Evolutionary conservation across 2,113 vertebrate species (phyloP), one percentile per base, ranked within the genome.

Genomic region (Bombycilla garrulus): DNA sequence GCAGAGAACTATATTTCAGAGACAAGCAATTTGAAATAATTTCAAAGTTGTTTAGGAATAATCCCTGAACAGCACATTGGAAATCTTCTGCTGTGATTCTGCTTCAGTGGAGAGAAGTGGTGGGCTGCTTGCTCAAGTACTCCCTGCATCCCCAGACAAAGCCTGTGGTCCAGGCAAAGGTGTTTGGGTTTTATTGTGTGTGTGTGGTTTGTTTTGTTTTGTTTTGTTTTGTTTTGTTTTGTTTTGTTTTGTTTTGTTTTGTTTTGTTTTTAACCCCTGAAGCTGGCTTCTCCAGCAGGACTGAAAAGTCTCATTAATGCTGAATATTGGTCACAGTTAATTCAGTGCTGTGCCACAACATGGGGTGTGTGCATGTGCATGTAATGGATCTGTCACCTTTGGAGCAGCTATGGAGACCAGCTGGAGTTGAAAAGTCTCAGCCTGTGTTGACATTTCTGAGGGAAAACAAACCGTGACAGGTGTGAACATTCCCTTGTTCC

Each of bases 381-480:
- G 33, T 90, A 77, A 92, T 76, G 81, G 84, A 76, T 91, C 33
- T 38, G 1, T 65, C 0, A 17, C 87, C 58, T 79, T 88, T 0
- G 0, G 54, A 91, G 76, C 81, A 88, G 84, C 87, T 50, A 73
- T 33, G 24, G 62, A 77, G 31, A 93, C 87, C 95, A 93, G 94
- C 94, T 96, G 94, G 90, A 95, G 76, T 64, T 94, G 85, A 92
- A 69, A 96, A 91, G 85, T 88, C 90, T 90, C 67, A 88, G 95
- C 71, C 93, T 86, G 79, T 95, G 92, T 93, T 93, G 94, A 97
- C 86, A 88, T 93, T 93, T 91, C 71, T 77, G 93, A 91, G 44
- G 87, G 82, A 93, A 97, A 96, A 88, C 95, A 96, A 96, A 96
- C 81, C 2, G 1, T 94, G 96, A 81, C 93, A 96, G 95, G 93